Conservation (phyloP, 2,888 invertebrate genomes). For the Xestia c-nigrum region DNA sequence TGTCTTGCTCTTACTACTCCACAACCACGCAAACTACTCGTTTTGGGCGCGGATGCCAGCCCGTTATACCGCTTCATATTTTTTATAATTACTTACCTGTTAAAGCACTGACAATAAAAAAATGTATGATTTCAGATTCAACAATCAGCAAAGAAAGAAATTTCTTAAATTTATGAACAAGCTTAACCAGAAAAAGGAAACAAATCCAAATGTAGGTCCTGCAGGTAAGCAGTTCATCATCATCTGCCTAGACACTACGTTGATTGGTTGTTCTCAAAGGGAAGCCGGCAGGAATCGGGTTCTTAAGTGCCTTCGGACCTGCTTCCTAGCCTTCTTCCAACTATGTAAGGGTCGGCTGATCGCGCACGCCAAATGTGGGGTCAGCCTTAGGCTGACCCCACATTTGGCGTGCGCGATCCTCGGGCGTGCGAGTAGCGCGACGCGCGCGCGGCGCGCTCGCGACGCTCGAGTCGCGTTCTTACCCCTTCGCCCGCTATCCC, state of each 20-base stretch:
- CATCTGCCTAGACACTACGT: neutral
- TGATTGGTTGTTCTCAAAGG: neutral
- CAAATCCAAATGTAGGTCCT: neutral
- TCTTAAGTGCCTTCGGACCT: neutral
- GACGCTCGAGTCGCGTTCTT: too few relatives aligned
- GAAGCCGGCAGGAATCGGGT: neutral
- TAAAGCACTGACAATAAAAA: neutral
- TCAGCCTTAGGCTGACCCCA: too few relatives aligned
- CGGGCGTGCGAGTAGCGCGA: too few relatives aligned
- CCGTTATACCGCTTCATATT: neutral
- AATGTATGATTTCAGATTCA: constrained; percentile 28
- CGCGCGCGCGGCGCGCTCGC: too few relatives aligned
- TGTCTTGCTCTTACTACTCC: neutral
- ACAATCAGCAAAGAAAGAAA: constrained; percentile 32
- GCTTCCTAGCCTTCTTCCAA: neutral
- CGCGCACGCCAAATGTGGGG: too few relatives aligned
- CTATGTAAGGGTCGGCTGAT: neutral
- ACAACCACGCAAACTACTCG: neutral
- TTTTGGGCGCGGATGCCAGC: neutral
- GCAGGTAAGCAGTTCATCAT: constrained; percentile 27
- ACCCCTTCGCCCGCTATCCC: too few relatives aligned
- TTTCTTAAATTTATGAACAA: neutral
- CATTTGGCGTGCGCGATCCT: too few relatives aligned
- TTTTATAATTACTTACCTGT: neutral
- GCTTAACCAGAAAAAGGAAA: neutral